These are phyloP conservation scores for Tapirus terrestris DNA, from an alignment of 2,113 vertebrate species.

Conservation along the genomic window DNA sequence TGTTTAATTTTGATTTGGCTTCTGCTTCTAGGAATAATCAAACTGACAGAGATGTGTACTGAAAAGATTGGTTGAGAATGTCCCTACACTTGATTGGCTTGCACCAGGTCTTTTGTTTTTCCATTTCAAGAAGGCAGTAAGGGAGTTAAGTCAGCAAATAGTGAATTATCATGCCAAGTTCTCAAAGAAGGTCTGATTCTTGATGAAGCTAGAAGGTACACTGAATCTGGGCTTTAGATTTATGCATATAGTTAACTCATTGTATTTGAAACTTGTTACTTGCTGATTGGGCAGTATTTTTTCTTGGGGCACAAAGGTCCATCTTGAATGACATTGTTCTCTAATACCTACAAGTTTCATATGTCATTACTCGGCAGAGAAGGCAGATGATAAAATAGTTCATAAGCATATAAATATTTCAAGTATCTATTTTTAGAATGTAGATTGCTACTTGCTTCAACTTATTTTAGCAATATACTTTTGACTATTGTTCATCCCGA, in stretches of 20 bases:
- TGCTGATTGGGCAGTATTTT: not conserved
- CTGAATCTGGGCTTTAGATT: not conserved
- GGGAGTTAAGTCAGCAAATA: not conserved
- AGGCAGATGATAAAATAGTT: conserved; percentile 1
- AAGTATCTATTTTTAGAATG: not conserved
- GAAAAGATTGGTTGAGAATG: not conserved
- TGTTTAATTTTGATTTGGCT: not conserved
- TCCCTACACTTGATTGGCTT: not conserved
- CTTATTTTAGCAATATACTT: not conserved
- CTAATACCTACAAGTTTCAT: not conserved
- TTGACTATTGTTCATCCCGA: not conserved
- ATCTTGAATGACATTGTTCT: not conserved
- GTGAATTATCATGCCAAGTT: not conserved
- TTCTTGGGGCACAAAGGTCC: not conserved
- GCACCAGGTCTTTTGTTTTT: not conserved
- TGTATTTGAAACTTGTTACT: not conserved
- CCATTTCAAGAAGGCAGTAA: not conserved
- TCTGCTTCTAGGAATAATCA: not conserved
- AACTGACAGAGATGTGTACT: not conserved
- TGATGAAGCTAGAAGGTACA: not conserved
- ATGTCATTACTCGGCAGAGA: not conserved
- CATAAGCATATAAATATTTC: not conserved
- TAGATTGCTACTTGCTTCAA: not conserved
- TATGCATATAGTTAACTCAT: not conserved
- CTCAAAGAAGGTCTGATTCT: conserved; percentile 15